Evolutionary conservation across 2,113 vertebrate species (phyloP).

Genomic region (Mormoops blainvillei): DNA sequence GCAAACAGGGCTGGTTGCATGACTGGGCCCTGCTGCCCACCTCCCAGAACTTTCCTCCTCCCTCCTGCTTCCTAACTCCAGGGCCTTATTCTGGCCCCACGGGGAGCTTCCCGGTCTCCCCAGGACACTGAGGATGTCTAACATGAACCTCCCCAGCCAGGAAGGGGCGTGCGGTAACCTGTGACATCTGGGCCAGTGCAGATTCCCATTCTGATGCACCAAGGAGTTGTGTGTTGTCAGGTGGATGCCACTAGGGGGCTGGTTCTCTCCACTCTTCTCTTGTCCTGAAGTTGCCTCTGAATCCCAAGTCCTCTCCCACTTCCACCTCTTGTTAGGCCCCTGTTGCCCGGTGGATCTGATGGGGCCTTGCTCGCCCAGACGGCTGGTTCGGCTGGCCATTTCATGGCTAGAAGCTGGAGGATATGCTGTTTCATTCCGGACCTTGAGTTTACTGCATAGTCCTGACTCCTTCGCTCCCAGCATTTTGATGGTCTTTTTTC

Average conservation of each 20-base stretch:
- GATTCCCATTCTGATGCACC: neutral
- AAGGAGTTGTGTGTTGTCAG: neutral
- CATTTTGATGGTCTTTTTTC: neutral
- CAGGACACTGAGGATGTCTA: neutral
- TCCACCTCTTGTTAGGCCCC: too few relatives aligned
- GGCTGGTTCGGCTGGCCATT: too few relatives aligned
- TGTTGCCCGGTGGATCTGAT: neutral
- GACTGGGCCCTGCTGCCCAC: neutral
- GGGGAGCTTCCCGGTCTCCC: neutral
- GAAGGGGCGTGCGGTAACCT: neutral
- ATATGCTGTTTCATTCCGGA: neutral
- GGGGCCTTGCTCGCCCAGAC: neutral
- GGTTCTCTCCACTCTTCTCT: neutral
- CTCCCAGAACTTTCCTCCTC: neutral
- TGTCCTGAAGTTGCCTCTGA: neutral
- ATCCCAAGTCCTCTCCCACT: neutral
- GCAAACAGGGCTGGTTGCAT: neutral
- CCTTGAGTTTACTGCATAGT: neutral
- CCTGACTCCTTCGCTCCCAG: neutral
- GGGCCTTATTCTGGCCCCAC: neutral
- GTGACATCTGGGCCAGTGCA: neutral
- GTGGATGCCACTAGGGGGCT: neutral
- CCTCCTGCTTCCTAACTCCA: neutral
- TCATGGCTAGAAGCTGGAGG: neutral
- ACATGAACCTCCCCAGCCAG: neutral